Percentiles rank a stretch among this genome's conserved stretches.
These are phyloP conservation scores for Pseudobourletiella spinata DNA, from an alignment of 1,140 invertebrate species.

Conservation along the genomic window DNA sequence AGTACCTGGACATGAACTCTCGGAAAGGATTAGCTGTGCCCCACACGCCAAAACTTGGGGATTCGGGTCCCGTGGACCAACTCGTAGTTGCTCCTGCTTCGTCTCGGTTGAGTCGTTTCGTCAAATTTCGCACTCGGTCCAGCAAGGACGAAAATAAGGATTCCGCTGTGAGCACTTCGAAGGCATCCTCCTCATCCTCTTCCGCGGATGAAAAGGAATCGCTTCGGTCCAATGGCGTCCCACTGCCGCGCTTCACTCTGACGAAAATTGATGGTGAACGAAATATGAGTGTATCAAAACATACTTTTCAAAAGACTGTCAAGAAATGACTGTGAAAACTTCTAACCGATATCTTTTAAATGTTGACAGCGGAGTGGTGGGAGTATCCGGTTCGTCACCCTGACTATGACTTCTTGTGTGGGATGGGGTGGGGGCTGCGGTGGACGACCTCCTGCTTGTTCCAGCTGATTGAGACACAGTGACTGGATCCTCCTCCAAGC, in stretches of 20 bases:
- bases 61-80: slow-evolving; percentile 43
- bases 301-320: too few species aligned
- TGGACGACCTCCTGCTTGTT: slow-evolving; percentile 10
- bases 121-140: slow-evolving; percentile 70
- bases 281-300: not conserved
- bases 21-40: slow-evolving; percentile 12
- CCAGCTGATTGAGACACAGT: not conserved
- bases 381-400: slow-evolving; percentile 24
- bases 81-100: slow-evolving; percentile 52
- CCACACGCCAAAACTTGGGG: slow-evolving; percentile 25
- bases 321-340: slow-evolving; percentile 10
- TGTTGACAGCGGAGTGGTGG: slow-evolving; percentile 13
- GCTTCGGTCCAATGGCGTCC: slow-evolving; percentile 49
- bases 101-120: slow-evolving; percentile 72
- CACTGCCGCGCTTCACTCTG: not conserved
- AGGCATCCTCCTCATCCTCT: slow-evolving; percentile 60
- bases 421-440: slow-evolving; percentile 4
- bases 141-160: slow-evolving; percentile 78
- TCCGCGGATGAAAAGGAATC: slow-evolving; percentile 79
- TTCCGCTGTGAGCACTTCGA: slow-evolving; percentile 79
- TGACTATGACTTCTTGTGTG: slow-evolving; percentile 28
- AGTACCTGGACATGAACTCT: slow-evolving; percentile 32
- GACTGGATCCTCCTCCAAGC: slow-evolving; percentile 23
- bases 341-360: slow-evolving; percentile 29
- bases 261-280: too few species aligned